Conservation (phyloP, 1,140 invertebrate species). For the Diorhabda elongata region DNA sequence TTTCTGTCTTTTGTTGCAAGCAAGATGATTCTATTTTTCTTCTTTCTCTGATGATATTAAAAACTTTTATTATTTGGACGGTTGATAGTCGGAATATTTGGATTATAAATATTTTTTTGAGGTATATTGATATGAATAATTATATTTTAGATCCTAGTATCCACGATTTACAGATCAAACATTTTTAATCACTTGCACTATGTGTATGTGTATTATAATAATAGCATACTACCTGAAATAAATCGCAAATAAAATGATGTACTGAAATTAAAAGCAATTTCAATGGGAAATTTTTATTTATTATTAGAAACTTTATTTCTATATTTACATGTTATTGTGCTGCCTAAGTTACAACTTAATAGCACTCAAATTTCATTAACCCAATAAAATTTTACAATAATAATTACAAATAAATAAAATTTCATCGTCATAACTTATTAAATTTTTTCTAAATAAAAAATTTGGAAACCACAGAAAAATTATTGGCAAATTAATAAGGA, state of each 20-base stretch:
- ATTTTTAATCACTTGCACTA: no score
- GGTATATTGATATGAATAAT: no score
- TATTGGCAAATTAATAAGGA: no score
- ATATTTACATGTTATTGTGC: slow-evolving; percentile 40
- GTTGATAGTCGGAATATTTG: no score
- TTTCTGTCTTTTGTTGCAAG: no score
- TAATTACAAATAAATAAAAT: slow-evolving; percentile 34
- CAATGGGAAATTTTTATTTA: slow-evolving; percentile 11
- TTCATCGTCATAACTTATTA: slow-evolving; percentile 15
- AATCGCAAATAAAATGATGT: not conserved
- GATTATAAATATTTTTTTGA: no score
- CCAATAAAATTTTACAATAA: slow-evolving; percentile 33
- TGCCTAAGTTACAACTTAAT: slow-evolving; percentile 40
- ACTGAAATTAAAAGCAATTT: not conserved
- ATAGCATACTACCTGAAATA: not conserved
- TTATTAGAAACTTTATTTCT: slow-evolving; percentile 34
- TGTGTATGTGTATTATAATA: no score
- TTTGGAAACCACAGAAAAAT: not conserved
- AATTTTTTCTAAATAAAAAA: slow-evolving; percentile 22
- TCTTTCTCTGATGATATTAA: no score
- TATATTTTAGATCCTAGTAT: no score
- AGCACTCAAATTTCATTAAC: slow-evolving; percentile 34
- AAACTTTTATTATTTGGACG: no score
- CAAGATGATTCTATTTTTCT: no score
- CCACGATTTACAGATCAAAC: no score